phyloP scores from a whole-genome alignment of 2,797 vertebrate species.

The Tiaroga cobitis region DNA sequence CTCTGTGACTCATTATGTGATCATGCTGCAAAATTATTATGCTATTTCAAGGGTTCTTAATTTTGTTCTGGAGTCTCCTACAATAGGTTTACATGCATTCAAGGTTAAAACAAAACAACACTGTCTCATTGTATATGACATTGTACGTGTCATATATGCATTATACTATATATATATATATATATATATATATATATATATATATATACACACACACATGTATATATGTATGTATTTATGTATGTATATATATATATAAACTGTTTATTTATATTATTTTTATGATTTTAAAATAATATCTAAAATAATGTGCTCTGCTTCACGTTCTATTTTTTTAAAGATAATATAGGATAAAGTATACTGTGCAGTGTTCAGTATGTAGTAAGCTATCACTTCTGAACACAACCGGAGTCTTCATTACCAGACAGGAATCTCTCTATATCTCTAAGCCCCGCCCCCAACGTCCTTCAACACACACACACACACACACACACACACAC shows the following conservation, averaged over 20 bases:
- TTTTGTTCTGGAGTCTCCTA: not conserved
- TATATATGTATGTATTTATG: too few species aligned
- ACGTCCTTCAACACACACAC: conserved; percentile 17
- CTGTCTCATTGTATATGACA: not conserved
- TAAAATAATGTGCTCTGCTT: not conserved
- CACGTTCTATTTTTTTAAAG: not conserved
- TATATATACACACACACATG: too few species aligned
- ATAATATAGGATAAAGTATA: not conserved
- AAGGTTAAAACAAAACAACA: not conserved
- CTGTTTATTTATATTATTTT: too few species aligned
- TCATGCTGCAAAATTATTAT: not conserved
- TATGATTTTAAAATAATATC: not conserved
- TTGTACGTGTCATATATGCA: not conserved
- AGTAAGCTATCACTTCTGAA: not conserved
- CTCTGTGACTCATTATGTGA: not conserved
- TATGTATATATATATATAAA: too few species aligned
- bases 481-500: conserved; percentile 65
- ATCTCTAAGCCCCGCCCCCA: conserved; percentile 51
- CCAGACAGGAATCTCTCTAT: conserved; percentile 43
- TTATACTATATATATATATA: too few species aligned
- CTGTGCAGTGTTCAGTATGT: not conserved
- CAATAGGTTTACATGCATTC: not conserved
- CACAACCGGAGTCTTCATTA: not conserved
- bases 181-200: too few species aligned
- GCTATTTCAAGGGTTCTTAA: not conserved